Evolutionary conservation across 2,888 invertebrate species (phyloP).

Genomic region (Meta bourneti): DNA sequence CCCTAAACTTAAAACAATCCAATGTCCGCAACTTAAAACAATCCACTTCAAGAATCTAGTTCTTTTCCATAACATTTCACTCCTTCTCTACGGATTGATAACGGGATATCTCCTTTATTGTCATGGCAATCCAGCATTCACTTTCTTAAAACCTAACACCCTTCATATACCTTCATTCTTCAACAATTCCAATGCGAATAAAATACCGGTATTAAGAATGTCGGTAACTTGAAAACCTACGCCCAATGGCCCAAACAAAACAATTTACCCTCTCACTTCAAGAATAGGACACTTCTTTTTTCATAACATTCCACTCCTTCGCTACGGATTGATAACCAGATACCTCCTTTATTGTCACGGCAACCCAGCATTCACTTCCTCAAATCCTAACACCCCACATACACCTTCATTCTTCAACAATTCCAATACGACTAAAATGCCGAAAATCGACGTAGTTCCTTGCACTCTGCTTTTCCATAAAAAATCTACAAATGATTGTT

Average conservation of each 20-base stretch:
- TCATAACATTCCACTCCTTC: too few relatives aligned
- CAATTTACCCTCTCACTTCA: too few relatives aligned
- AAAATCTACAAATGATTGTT: constrained; percentile 60
- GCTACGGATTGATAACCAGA: too few relatives aligned
- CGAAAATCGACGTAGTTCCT: constrained; percentile 67
- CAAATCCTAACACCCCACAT: constrained; percentile 16
- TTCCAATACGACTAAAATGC: not conserved
- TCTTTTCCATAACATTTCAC: too few relatives aligned
- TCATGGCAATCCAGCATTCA: not conserved
- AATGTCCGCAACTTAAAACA: too few relatives aligned
- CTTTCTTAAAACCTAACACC: constrained; percentile 21
- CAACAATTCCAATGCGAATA: constrained; percentile 40
- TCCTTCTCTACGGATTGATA: too few relatives aligned
- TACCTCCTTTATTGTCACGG: constrained; percentile 4
- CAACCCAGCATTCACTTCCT: constrained; percentile 5
- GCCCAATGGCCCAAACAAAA: too few relatives aligned
- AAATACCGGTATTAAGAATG: constrained; percentile 9
- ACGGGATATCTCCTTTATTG: not conserved
- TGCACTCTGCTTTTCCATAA: constrained; percentile 53
- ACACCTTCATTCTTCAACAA: constrained; percentile 19
- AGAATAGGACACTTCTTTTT: too few relatives aligned
- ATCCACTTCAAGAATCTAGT: too few relatives aligned
- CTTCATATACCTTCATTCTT: constrained; percentile 18
- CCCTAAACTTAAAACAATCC: too few relatives aligned
- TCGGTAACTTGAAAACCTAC: too few relatives aligned